Evolutionary conservation across 2,888 invertebrate species (phyloP), one percentile per base, ranked within the genome.

Genomic region (Frankliniella intonsa): DNA sequence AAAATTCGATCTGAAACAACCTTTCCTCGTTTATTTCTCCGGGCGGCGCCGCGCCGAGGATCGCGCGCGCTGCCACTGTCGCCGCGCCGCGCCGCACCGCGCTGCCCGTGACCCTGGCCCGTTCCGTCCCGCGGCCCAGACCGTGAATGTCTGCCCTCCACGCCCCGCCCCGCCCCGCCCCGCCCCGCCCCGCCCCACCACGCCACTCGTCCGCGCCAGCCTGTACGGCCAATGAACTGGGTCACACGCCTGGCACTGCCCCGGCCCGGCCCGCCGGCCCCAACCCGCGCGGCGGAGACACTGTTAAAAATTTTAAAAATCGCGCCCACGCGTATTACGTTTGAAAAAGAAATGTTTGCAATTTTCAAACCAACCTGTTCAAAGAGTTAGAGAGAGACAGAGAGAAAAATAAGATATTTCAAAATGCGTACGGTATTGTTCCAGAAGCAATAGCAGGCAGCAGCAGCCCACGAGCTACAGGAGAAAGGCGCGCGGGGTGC

Each of bases 41-140:
- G 1, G 55, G 17, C 9, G 55, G 1, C 14, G 55, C 51, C 51
- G 51, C 14, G 51, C 14, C 17, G 55, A 12, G 55, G 17, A 12
- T 8, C 55, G 5, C 55, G 38, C 38, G 38, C 55, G 55, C 55
- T 17, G 55, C 55, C 55, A 8, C 55, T 17, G 55, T 8, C 55
- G 55, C 55, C 55, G 55, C 55, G 38, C 38, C 5, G 38, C 38
- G 51, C 51, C 10, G 10, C 55, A 8, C 55, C 55, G 55, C 2
- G 55, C 55, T 17, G 55, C 55, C 62, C 62, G 62, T 62, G 62
- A 62, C 62, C 62, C 62, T 62, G 62, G 62, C 62, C 62, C 38
- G 38, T 38, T 5, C 38, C 38, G 38, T 38, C 55, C 62, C 62
- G 62, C n/a, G 62, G n/a, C 62, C 62, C 62, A 19, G 62, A n/a